These are phyloP conservation scores for Elgaria multicarinata DNA, from an alignment of 2,113 vertebrate species.

Conservation along the genomic window DNA sequence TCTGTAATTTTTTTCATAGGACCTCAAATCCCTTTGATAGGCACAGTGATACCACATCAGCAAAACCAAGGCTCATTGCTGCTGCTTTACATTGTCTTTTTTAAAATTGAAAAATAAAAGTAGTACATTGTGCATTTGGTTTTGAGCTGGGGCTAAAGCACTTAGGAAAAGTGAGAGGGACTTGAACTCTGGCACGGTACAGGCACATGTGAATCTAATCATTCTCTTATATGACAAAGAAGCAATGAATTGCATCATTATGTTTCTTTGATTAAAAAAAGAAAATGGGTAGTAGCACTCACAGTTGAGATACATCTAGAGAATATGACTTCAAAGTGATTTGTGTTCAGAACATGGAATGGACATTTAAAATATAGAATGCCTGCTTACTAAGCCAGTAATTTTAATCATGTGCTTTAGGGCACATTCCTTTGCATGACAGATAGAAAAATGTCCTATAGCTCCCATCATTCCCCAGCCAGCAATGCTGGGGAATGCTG, in stretches of 20 bases:
- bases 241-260: neutral
- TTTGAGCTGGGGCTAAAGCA: neutral
- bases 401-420: constrained; percentile 2
- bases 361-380: neutral
- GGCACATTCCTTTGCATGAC: neutral
- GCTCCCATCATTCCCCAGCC: too few relatives aligned
- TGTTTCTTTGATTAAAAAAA: neutral
- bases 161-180: neutral
- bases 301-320: neutral
- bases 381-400: neutral
- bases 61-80: neutral
- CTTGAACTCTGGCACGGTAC: neutral
- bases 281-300: neutral
- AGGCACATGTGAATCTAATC: neutral
- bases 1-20: neutral
- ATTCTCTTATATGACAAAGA: neutral
- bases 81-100: neutral
- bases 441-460: too few relatives aligned
- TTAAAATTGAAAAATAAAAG: too few relatives aligned
- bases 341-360: neutral
- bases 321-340: neutral
- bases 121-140: neutral
- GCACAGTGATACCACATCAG: neutral
- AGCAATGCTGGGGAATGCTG: too few relatives aligned
- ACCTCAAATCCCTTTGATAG: neutral